Evolutionary conservation across 2,113 vertebrate genomes (phyloP).

Genomic region (Isichthys henryi): DNA sequence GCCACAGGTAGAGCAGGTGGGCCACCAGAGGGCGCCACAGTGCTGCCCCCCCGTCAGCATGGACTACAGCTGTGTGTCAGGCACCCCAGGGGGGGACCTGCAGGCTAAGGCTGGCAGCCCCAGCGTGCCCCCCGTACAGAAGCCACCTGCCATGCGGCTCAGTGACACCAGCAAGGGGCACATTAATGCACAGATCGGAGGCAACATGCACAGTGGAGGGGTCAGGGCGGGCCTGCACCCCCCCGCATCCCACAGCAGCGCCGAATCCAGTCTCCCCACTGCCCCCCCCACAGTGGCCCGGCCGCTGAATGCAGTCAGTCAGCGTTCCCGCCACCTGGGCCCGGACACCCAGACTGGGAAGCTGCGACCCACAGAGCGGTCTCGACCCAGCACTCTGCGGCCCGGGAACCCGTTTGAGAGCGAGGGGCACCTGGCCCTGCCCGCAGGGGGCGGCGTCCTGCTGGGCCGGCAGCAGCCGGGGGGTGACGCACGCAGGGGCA

Average conservation of each 20-base stretch:
- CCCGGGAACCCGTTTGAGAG: constrained; percentile 82
- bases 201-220: constrained; percentile 75
- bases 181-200: constrained; percentile 76
- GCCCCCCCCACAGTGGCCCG: constrained; percentile 56
- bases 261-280: constrained; percentile 73
- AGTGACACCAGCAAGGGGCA: constrained; percentile 82
- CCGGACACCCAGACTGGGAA: constrained; percentile 74
- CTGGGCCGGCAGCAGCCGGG: constrained; percentile 76
- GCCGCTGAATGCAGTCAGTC: constrained; percentile 69
- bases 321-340: constrained; percentile 77
- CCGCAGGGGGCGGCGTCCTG: constrained; percentile 75
- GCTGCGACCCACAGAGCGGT: constrained; percentile 77
- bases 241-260: constrained; percentile 72
- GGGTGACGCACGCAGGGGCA: constrained; percentile 62
- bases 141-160: constrained; percentile 76
- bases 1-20: constrained; percentile 83
- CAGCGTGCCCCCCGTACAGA: constrained; percentile 77
- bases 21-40: constrained; percentile 77
- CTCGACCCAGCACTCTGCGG: constrained; percentile 76
- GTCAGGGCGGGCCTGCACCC: constrained; percentile 75
- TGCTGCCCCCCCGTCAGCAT: constrained; percentile 77
- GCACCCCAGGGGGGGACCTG: constrained; percentile 77
- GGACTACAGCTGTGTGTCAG: constrained; percentile 80
- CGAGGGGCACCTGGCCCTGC: constrained; percentile 76
- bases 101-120: constrained; percentile 87